These are phyloP conservation scores for Boloria euphrosyne DNA, from an alignment of 2,888 invertebrate genomes.

Conservation along the genomic window DNA sequence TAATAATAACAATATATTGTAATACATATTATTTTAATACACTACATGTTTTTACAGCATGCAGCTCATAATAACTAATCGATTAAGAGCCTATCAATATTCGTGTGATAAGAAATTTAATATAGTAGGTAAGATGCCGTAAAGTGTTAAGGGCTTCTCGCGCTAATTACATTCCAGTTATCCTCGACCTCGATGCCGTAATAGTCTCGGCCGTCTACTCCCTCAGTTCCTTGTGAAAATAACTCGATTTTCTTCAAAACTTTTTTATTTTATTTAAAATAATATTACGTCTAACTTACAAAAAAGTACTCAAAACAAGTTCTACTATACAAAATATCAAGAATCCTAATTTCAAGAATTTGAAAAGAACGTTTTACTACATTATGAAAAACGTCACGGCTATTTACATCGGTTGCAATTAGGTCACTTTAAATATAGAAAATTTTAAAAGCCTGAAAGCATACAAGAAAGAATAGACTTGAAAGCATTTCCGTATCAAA, in stretches of 20 bases:
- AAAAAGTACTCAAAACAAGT: not conserved
- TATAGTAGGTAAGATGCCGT: slow-evolving; percentile 26
- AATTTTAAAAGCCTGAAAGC: slow-evolving; percentile 31
- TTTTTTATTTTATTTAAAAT: not conserved
- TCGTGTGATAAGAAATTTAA: slow-evolving; percentile 26
- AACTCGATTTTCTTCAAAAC: not conserved
- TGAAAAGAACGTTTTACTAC: slow-evolving; percentile 1
- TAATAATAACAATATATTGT: no score
- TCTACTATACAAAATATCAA: no score
- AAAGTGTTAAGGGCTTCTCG: slow-evolving; percentile 29
- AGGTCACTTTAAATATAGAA: slow-evolving; percentile 34
- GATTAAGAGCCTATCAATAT: slow-evolving; percentile 10
- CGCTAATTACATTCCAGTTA: slow-evolving; percentile 31
- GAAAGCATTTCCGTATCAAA: slow-evolving; percentile 49
- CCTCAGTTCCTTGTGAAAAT: slow-evolving; percentile 16
- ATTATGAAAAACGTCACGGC: not conserved
- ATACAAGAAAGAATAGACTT: slow-evolving; percentile 41
- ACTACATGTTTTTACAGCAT: no score
- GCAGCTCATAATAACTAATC: not conserved
- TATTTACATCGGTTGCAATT: slow-evolving; percentile 20
- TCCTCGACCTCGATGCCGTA: slow-evolving; percentile 25
- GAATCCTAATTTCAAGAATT: not conserved
- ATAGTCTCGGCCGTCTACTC: slow-evolving; percentile 16
- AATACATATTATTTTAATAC: no score
- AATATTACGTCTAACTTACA: not conserved